These are phyloP conservation scores for Petrosia ficiformis DNA, from an alignment of 37 sponge, comb jelly and placozoan genomes.

Conservation along the genomic window DNA sequence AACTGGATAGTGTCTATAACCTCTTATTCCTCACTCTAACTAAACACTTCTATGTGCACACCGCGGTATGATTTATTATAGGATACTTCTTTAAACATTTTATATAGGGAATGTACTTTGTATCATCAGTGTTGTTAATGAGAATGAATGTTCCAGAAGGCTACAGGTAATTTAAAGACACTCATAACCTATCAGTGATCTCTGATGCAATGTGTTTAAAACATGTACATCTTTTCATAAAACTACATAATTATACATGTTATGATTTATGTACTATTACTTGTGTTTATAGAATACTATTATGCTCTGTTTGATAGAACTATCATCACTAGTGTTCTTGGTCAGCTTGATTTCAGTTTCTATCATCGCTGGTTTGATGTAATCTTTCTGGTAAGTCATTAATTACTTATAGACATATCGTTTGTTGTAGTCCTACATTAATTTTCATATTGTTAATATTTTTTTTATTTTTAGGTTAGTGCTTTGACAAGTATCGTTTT, in stretches of 20 bases:
- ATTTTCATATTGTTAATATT: neutral
- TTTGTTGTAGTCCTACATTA: neutral
- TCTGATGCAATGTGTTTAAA: too few relatives aligned
- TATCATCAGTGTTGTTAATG: conserved; percentile 98
- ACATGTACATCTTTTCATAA: too few relatives aligned
- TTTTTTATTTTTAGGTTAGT: conserved; percentile 57
- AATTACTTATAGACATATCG: too few relatives aligned
- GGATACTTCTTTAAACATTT: too few relatives aligned
- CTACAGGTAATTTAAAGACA: conserved; percentile 71
- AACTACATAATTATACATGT: too few relatives aligned
- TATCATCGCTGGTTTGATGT: conserved; percentile 99
- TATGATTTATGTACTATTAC: neutral
- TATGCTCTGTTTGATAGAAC: conserved; percentile 14
- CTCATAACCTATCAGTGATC: too few relatives aligned
- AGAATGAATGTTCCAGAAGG: conserved; percentile 95
- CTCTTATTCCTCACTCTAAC: too few relatives aligned
- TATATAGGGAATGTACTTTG: conserved; percentile 94
- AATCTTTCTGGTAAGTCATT: conserved; percentile 87
- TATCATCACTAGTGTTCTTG: conserved; percentile 84
- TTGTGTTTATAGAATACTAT: neutral
- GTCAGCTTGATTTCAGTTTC: conserved; percentile 94
- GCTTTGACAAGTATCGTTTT: conserved; percentile 94
- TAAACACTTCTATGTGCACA: too few relatives aligned
- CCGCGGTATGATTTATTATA: too few relatives aligned
- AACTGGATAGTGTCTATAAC: too few relatives aligned